phyloP scores from a whole-genome alignment of 2,113 vertebrate species.

The Panthera leo region DNA sequence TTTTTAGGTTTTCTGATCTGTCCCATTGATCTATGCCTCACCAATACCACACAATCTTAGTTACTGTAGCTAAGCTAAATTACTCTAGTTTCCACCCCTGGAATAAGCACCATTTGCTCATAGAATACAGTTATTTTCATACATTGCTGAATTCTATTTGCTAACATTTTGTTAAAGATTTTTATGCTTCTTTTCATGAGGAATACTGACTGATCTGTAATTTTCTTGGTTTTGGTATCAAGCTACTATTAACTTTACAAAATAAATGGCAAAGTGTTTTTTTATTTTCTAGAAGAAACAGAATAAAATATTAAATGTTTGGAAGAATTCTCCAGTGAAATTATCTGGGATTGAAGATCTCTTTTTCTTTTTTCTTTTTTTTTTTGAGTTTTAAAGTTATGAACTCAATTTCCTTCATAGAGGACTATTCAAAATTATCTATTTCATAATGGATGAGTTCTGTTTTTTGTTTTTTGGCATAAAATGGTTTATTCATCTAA shows the following conservation, averaged over 20 bases:
- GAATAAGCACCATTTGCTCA: not conserved
- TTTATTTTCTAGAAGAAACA: not conserved
- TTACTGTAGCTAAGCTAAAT: not conserved
- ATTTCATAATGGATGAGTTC: not conserved
- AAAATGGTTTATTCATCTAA: not conserved
- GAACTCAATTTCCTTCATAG: not conserved
- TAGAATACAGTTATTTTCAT: not conserved
- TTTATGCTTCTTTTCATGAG: not conserved
- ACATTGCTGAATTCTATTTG: not conserved
- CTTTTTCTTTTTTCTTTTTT: not conserved
- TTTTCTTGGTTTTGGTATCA: not conserved
- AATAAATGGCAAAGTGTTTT: not conserved
- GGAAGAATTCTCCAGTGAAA: not conserved
- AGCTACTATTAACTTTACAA: not conserved
- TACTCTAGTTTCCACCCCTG: not conserved
- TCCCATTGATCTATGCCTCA: not conserved
- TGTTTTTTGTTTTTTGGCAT: not conserved
- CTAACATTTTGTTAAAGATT: not conserved
- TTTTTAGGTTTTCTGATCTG: not conserved
- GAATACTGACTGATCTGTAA: not conserved
- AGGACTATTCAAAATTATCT: not conserved
- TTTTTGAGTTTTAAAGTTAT: not conserved
- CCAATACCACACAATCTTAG: not conserved
- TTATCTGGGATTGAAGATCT: not conserved
- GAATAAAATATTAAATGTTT: not conserved